These are phyloP conservation scores for Prochilodus magdalenae DNA, from an alignment of 2,113 vertebrate genomes.

Conservation along the genomic window DNA sequence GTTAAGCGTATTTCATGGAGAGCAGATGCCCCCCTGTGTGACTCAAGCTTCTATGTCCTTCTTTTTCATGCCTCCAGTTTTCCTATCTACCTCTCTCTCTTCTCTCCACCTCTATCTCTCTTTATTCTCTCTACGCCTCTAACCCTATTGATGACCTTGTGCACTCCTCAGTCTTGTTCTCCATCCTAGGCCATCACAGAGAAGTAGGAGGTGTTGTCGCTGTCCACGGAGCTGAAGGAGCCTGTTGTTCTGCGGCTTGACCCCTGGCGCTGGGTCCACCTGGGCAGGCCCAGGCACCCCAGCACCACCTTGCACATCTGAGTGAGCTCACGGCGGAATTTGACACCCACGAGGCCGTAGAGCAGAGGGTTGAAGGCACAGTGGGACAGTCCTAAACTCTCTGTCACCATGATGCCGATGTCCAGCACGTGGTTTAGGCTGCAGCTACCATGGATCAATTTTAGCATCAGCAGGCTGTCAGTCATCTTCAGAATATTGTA, in stretches of 20 bases:
- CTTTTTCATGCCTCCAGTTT: too few species aligned
- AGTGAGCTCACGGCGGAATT: constrained; percentile 78
- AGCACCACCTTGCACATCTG: constrained; percentile 71
- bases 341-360: constrained; percentile 82
- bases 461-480: constrained; percentile 72
- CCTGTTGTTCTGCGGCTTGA: constrained; percentile 53
- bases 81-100: too few species aligned
- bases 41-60: too few species aligned
- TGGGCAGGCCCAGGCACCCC: constrained; percentile 53
- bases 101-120: too few species aligned
- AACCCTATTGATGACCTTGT: too few species aligned
- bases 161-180: neutral
- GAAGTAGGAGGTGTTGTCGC: constrained; percentile 74
- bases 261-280: constrained; percentile 51
- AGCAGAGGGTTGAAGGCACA: constrained; percentile 84
- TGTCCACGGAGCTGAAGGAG: constrained; percentile 73
- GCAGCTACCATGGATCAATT: constrained; percentile 62
- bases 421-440: constrained; percentile 68
- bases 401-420: constrained; percentile 71
- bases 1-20: too few species aligned
- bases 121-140: neutral
- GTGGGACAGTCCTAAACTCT: constrained; percentile 79
- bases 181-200: constrained; percentile 71
- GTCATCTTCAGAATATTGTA: constrained; percentile 76
- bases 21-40: too few species aligned